Evolutionary conservation across 2,113 vertebrate genomes (phyloP).

Genomic region (Pomatorhinus ruficollis): DNA sequence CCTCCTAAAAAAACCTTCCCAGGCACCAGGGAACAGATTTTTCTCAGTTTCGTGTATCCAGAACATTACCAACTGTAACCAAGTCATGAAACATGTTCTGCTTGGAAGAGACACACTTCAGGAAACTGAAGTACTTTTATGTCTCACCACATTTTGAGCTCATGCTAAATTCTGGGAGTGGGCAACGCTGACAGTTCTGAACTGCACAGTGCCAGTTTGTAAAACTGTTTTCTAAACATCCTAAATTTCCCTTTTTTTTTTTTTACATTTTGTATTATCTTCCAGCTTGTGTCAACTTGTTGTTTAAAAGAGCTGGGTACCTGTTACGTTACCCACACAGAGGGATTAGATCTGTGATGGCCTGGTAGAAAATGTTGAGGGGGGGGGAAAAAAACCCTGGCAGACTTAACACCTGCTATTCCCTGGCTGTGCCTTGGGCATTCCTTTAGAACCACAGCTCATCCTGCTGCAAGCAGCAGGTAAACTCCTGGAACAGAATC

Average conservation of each 20-base stretch:
- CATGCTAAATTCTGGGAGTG: neutral
- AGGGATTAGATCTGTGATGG: neutral
- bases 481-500: neutral
- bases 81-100: neutral
- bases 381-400: no score
- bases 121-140: neutral
- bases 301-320: neutral
- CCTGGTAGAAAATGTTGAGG: neutral
- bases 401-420: neutral
- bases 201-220: neutral
- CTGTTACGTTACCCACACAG: neutral
- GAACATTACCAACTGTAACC: neutral
- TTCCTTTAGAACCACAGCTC: neutral
- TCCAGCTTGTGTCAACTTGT: neutral
- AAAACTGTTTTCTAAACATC: neutral
- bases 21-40: slow-evolving; percentile 3
- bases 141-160: neutral
- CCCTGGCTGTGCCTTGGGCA: neutral
- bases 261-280: neutral
- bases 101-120: neutral
- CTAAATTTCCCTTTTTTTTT: no score
- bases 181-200: neutral
- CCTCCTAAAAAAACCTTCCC: neutral
- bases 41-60: neutral
- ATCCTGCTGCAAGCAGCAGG: neutral